phyloP scores from a whole-genome alignment of 2,113 vertebrate species.

The Eolophus roseicapilla region DNA sequence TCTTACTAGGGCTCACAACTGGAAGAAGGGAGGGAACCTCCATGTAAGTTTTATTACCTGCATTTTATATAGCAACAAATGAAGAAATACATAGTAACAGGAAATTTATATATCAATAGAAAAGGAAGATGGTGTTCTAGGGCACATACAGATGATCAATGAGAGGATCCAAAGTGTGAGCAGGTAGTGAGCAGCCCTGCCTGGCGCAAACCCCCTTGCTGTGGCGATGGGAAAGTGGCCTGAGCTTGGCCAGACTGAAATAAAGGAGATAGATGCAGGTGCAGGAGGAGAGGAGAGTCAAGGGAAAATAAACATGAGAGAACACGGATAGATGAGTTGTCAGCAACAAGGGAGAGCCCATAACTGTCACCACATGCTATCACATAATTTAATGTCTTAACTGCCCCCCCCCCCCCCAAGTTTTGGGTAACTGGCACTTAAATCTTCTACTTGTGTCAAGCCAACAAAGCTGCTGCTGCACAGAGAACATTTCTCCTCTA shows the following conservation, averaged over 20 bases:
- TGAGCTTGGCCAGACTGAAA: neutral
- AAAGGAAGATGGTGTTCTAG: neutral
- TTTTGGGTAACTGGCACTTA: neutral
- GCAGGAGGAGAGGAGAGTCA: neutral
- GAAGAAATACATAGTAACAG: neutral
- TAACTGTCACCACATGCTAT: neutral
- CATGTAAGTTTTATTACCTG: neutral
- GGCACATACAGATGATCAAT: neutral
- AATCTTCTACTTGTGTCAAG: neutral
- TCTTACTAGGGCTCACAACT: neutral
- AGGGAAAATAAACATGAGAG: neutral
- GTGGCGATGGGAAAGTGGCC: neutral
- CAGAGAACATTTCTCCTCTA: neutral
- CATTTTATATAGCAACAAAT: neutral
- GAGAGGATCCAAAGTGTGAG: neutral
- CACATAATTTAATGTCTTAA: accelerated
- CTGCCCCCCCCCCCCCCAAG: too few relatives aligned
- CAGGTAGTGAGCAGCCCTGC: neutral
- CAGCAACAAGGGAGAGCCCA: neutral
- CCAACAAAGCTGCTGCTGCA: neutral
- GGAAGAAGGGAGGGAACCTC: neutral
- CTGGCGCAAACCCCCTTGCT: neutral
- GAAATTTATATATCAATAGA: neutral
- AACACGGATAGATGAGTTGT: neutral
- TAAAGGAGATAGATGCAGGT: neutral